These are phyloP conservation scores for Sebastes dallii DNA, from an alignment of 2,797 vertebrate genomes.

Conservation along the genomic window DNA sequence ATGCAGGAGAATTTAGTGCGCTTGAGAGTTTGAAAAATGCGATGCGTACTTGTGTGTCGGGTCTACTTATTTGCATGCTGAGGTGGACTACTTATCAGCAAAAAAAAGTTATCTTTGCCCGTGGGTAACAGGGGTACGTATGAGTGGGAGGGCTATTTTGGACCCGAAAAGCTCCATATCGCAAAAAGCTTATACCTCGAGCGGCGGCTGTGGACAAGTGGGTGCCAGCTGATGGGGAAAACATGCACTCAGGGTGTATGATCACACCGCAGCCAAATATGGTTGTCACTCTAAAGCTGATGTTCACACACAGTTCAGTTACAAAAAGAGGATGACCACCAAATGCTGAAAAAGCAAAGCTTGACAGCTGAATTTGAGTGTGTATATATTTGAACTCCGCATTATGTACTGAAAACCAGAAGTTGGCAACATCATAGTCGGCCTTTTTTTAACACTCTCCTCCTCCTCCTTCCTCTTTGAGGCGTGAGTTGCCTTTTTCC, in stretches of 20 bases:
- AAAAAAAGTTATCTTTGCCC: constrained; percentile 24
- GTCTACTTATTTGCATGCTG: constrained; percentile 23
- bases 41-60: constrained; percentile 6
- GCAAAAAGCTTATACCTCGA: constrained; percentile 61
- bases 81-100: constrained; percentile 45
- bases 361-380: not conserved
- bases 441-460: not conserved
- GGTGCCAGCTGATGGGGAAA: constrained; percentile 76
- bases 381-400: not conserved
- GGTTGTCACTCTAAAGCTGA: constrained; percentile 36
- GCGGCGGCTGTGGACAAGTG: constrained; percentile 68
- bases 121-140: constrained; percentile 35
- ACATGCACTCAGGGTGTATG: constrained; percentile 44
- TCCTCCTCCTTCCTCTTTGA: not conserved
- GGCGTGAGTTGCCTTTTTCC: not conserved
- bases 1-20: constrained; percentile 23
- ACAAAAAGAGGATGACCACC: constrained; percentile 2
- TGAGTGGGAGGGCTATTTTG: constrained; percentile 81
- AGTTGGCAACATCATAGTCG: not conserved
- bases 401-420: not conserved
- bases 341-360: not conserved
- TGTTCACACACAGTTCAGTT: constrained; percentile 52
- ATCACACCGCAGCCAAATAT: constrained; percentile 44
- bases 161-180: constrained; percentile 72
- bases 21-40: constrained; percentile 9